Base-by-base conservation (phyloP, 1,140 invertebrate genomes). In the Drosophila willistoni region DNA sequence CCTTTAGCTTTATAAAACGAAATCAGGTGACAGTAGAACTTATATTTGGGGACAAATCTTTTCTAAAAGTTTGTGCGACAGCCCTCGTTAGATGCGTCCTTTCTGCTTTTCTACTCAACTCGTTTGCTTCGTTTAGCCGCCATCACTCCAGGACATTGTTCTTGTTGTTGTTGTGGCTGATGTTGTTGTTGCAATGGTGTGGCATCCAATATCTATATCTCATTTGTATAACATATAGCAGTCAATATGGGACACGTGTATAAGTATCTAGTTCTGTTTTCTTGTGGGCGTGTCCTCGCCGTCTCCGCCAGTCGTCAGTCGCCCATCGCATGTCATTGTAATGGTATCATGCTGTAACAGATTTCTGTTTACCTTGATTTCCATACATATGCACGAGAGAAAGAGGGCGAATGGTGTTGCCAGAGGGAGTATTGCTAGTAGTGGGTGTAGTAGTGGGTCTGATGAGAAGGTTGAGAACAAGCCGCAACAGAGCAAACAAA, bases 321-420 rank as follows among this genome's bases (percentile, higher is more conserved):
- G 66, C 29, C 68, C 63, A 66, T 87, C 87, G 72, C 82, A 86
- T 86, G 79, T 79, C 76, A 87, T 83, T 86, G 79, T 80, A 89
- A 89, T 80, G 77, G 84, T 89, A 89, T 89, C 84, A 89, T 71
- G 73, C 68, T 84, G 77, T 75, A 84, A 84, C 84, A 84, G 81
- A 89, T 89, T 89, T 83, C 68, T 81, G 84, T 89, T 84, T 89
- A 89, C 80, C 84, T 89, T 89, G 84, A 89, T 89, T 89, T 89
- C 73, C 84, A 89, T 89, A 83, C 69, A 77, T 71, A 74, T 68
- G 64, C 29, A 67, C 39, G 51, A 9, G n/a, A 22, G 19, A 13
- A 25, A 63, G n/a, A 14, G 5, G 29, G 44, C 9, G 39, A 29
- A 19, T 22, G 25, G 22, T 25, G 2, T 25, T 25, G 22, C 22